phyloP scores from a whole-genome alignment of 2,797 vertebrate genomes.

The Lophius americanus region DNA sequence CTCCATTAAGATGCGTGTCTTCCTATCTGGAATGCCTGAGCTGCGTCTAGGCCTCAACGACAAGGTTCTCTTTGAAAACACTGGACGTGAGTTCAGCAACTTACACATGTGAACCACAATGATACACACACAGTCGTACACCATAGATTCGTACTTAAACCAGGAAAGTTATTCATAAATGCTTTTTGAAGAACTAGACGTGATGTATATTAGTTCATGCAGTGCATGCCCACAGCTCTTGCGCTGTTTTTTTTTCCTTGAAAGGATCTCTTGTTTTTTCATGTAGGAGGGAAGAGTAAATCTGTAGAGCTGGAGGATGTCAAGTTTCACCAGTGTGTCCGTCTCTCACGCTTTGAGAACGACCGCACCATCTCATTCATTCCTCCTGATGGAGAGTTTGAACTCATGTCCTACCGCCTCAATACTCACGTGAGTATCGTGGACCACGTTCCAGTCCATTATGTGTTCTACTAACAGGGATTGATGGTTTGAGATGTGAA shows the following conservation, averaged over 20 bases:
- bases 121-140: too few relatives aligned
- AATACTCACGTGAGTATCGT: conserved; percentile 89
- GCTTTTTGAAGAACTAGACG: not conserved
- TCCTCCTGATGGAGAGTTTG: conserved; percentile 93
- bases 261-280: conserved; percentile 1
- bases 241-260: not conserved
- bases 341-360: conserved; percentile 94
- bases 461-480: not conserved
- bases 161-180: not conserved
- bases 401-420: conserved; percentile 94
- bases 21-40: conserved; percentile 98
- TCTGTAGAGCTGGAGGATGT: conserved; percentile 95
- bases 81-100: conserved; percentile 91
- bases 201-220: not conserved
- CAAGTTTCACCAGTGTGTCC: conserved; percentile 95
- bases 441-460: not conserved
- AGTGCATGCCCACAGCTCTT: not conserved
- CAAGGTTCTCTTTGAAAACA: conserved; percentile 98
- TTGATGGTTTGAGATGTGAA: not conserved
- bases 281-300: conserved; percentile 92
- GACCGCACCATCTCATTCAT: conserved; percentile 96
- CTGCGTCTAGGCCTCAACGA: conserved; percentile 95
- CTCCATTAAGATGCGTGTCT: conserved; percentile 98
- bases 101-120: not conserved
- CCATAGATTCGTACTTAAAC: not conserved